A percentile compares a stretch with the other conserved stretches of the same genome.
Conservation (phyloP, 2,888 invertebrate species). For the Drosophila putrida region DNA sequence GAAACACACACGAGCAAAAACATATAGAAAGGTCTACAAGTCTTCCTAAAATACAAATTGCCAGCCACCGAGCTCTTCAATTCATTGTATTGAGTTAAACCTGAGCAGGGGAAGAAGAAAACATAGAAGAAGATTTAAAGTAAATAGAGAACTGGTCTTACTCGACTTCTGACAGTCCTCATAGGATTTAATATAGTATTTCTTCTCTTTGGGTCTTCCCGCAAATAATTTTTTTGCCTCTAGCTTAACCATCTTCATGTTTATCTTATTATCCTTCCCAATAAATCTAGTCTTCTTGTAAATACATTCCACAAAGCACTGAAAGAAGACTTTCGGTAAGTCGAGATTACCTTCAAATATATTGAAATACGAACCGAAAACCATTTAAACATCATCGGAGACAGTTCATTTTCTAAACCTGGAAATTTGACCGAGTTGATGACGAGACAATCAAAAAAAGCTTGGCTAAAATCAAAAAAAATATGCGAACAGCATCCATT, state of each 20-base stretch:
- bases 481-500: neutral
- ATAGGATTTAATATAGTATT: constrained; percentile 59
- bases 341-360: too few relatives aligned
- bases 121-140: too few relatives aligned
- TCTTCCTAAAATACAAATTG: constrained; percentile 42
- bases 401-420: too few relatives aligned
- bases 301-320: constrained; percentile 74
- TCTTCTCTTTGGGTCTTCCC: constrained; percentile 64
- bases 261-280: constrained; percentile 68
- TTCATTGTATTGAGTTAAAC: constrained; percentile 23
- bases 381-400: constrained; percentile 38
- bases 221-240: constrained; percentile 62
- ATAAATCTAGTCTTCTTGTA: constrained; percentile 75
- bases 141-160: neutral
- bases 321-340: too few relatives aligned
- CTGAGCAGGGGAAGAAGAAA: constrained; percentile 22
- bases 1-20: constrained; percentile 64
- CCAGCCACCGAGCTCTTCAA: constrained; percentile 54
- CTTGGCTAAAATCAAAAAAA: neutral
- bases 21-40: constrained; percentile 67
- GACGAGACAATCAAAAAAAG: neutral
- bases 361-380: constrained; percentile 61
- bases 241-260: constrained; percentile 74
- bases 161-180: constrained; percentile 67
- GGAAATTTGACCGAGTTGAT: neutral